phyloP scores from a whole-genome alignment of 2,797 vertebrate genomes.

The Gambusia yucatana region DNA sequence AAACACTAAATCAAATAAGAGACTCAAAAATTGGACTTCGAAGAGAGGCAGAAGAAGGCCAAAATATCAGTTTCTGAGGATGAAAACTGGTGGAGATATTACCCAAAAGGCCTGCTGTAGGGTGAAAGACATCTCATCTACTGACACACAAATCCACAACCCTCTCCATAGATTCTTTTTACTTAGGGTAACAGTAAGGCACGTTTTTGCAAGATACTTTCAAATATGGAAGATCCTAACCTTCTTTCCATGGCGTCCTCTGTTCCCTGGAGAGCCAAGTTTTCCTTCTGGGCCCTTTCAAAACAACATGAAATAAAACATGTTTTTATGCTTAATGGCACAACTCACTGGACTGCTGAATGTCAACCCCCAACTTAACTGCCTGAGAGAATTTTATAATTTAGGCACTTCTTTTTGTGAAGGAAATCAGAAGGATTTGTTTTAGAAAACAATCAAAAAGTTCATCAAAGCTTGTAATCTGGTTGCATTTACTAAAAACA shows the following conservation, averaged over 20 bases:
- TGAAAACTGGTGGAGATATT: background rate
- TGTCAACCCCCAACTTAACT: background rate
- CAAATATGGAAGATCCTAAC: constrained; percentile 66
- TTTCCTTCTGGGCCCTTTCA: constrained; percentile 91
- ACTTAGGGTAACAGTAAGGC: background rate
- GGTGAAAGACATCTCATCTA: background rate
- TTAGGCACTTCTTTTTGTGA: background rate
- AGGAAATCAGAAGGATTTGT: background rate
- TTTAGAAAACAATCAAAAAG: background rate
- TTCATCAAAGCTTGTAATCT: background rate
- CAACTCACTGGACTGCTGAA: background rate
- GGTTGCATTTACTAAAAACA: background rate
- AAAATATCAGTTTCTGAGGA: background rate
- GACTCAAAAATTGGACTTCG: background rate
- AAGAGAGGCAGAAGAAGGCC: background rate
- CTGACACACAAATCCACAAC: background rate
- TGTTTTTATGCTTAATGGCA: background rate
- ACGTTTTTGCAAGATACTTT: background rate
- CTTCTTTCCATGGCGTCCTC: constrained; percentile 92
- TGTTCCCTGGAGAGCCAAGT: constrained; percentile 86
- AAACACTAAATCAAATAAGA: background rate
- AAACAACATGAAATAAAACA: constrained; percentile 11
- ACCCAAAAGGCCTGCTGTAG: background rate
- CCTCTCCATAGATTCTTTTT: background rate
- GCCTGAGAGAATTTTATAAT: background rate